Base-by-base conservation (phyloP, 2,113 vertebrate genomes). In the Thunnus maccoyii region DNA sequence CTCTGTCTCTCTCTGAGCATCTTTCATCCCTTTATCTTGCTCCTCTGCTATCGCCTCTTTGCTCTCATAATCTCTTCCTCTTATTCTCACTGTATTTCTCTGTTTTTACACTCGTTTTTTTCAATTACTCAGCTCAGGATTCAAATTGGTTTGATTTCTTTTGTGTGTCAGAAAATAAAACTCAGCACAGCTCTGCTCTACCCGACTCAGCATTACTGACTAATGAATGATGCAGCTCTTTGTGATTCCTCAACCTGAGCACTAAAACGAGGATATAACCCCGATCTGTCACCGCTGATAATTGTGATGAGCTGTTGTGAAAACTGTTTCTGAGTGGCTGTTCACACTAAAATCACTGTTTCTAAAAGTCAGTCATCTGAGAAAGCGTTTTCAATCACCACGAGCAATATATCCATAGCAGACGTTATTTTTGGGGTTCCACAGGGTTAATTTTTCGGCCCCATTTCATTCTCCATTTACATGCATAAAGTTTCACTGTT, bases 401-500 rank as follows among this genome's bases (percentile, higher is more conserved):
- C 16, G 6, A 54, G 9, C 50, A 56, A 65, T 50, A 47, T 57
- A 66, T 60, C 60, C 54, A 58, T 18, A 9, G 47, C 51, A 58
- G 32, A 76, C 44, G 55, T 76, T 78, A 67, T 60, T 78, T 85
- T 56, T 58, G 68, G 72, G 62, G 71, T 82, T 70, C 82, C 78
- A 25, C 65, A 72, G 70, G 82, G 86, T 82, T 78, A 5, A 78
- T 78, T 57, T 79, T 82, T 82, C 11, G 15, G 65, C 58, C 73
- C 70, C 69, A 87, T 81, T 84, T 78, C 47, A 65, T 82, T 88
- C 50, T 44, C 56, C 66, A 76, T 82, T 85, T 67, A 76, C 78
- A 85, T 85, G 63, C 70, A 75, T 78, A 81, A 78, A 66, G 70
- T 82, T 82, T 79, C 61, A 75, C 48, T 74, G 65, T 82, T 81